Percentiles rank a stretch among this genome's conserved stretches.
These are phyloP conservation scores for Diacarnus erythraeanus DNA, from an alignment of 37 sponge, comb jelly and placozoan species.

Conservation along the genomic window DNA sequence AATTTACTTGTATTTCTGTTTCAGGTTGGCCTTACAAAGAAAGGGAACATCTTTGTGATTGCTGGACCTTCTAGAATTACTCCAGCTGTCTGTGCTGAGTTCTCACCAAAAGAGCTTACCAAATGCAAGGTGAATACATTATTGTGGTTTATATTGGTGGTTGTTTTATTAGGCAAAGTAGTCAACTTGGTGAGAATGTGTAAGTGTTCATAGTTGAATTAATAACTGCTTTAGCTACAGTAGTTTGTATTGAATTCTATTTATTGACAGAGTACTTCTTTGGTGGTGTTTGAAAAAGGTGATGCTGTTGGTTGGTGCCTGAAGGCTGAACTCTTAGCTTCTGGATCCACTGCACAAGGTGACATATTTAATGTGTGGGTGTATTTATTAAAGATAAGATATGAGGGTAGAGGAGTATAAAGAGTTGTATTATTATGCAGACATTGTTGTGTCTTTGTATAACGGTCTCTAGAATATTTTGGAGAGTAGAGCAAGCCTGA, in stretches of 20 bases:
- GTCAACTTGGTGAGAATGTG: too few relatives aligned
- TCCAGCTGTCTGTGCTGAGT: slow-evolving; percentile 16
- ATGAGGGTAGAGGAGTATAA: too few relatives aligned
- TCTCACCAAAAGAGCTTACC: slow-evolving; percentile 34
- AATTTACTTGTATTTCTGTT: neutral
- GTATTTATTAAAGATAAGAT: too few relatives aligned
- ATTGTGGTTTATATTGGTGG: too few relatives aligned
- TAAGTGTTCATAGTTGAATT: too few relatives aligned
- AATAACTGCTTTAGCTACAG: too few relatives aligned
- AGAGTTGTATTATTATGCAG: too few relatives aligned
- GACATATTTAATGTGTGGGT: too few relatives aligned
- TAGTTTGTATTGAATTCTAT: neutral
- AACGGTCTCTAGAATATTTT: too few relatives aligned
- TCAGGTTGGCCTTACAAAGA: slow-evolving; percentile 54
- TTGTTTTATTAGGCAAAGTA: too few relatives aligned
- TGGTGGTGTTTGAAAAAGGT: slow-evolving; percentile 3
- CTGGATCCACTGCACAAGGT: slow-evolving; percentile 3
- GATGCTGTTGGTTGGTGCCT: slow-evolving; percentile 20
- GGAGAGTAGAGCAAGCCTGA: too few relatives aligned
- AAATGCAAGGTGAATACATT: slow-evolving; percentile 44
- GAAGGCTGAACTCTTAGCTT: neutral
- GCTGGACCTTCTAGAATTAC: slow-evolving; percentile 28
- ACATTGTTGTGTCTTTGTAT: too few relatives aligned
- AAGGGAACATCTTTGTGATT: slow-evolving; percentile 50
- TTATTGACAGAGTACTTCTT: slow-evolving; percentile 3